Percentiles rank a stretch among this genome's conserved stretches.
Evolutionary conservation across 2,888 invertebrate species (phyloP).

Genomic region (Agrenia bidenticulata): DNA sequence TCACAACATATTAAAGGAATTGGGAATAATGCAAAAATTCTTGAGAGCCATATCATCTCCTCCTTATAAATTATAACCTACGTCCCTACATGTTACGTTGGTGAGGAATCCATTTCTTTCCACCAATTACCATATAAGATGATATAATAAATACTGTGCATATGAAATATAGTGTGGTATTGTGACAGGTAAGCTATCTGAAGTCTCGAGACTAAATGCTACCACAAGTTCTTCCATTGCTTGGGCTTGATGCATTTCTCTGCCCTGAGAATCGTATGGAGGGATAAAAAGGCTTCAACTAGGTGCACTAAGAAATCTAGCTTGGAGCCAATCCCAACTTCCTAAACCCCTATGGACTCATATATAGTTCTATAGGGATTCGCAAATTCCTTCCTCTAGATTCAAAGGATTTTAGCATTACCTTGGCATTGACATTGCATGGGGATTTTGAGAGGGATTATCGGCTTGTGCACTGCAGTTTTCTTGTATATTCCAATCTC

Average conservation of each 20-base stretch:
- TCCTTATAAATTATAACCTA: not conserved
- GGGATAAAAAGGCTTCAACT: not conserved
- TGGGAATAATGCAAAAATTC: not conserved
- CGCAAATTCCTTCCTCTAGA: conserved; percentile 7
- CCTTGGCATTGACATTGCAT: conserved; percentile 39
- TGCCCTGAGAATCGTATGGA: too few species aligned
- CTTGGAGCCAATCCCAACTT: conserved; percentile 14
- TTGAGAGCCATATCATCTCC: too few species aligned
- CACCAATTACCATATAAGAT: not conserved
- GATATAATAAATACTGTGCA: too few species aligned
- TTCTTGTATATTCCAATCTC: not conserved
- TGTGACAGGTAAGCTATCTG: too few species aligned
- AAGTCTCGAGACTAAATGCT: too few species aligned
- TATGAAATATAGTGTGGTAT: too few species aligned
- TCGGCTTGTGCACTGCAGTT: conserved; percentile 4
- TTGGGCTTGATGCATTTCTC: too few species aligned
- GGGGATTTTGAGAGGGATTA: too few species aligned
- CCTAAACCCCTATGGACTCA: conserved; percentile 16
- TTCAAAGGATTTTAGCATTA: not conserved
- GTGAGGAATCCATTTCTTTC: not conserved
- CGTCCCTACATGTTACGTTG: too few species aligned
- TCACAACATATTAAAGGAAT: not conserved
- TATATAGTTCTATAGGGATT: conserved; percentile 11
- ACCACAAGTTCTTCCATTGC: too few species aligned
- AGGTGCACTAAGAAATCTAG: not conserved